Conservation (phyloP, 2,113 vertebrate genomes). For the Pluvialis apricaria region DNA sequence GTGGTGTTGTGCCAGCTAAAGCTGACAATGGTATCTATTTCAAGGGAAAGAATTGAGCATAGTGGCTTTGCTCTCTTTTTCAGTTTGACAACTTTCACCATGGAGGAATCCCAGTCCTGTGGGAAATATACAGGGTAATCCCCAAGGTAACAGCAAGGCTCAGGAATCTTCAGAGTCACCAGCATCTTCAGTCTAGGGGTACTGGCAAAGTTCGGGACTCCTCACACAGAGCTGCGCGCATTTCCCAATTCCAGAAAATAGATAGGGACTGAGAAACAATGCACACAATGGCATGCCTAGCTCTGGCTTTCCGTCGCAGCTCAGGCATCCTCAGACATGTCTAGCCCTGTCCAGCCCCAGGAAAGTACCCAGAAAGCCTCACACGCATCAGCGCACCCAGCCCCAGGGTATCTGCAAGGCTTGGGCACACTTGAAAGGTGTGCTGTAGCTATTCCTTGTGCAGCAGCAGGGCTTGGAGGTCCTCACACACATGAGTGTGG, state of each 20-base stretch:
- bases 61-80: conserved; percentile 90
- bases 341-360: background rate
- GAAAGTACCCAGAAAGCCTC: background rate
- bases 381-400: background rate
- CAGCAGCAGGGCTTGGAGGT: background rate
- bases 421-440: background rate
- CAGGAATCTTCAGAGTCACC: background rate
- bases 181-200: background rate
- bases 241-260: background rate
- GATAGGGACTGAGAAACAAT: background rate
- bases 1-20: background rate
- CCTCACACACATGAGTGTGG: background rate
- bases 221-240: background rate
- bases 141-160: background rate
- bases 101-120: conserved; percentile 89
- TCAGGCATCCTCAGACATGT: background rate
- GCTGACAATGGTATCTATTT: background rate
- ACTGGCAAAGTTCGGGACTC: background rate
- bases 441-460: background rate
- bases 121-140: background rate
- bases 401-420: background rate
- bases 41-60: conserved; percentile 1
- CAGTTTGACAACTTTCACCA: conserved; percentile 79
- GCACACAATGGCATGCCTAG: background rate
- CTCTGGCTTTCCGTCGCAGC: background rate